Percentiles rank a stretch among this genome's conserved stretches.
phyloP scores from a whole-genome alignment of 2,888 invertebrate species.

The Himalopsyche anomala region DNA sequence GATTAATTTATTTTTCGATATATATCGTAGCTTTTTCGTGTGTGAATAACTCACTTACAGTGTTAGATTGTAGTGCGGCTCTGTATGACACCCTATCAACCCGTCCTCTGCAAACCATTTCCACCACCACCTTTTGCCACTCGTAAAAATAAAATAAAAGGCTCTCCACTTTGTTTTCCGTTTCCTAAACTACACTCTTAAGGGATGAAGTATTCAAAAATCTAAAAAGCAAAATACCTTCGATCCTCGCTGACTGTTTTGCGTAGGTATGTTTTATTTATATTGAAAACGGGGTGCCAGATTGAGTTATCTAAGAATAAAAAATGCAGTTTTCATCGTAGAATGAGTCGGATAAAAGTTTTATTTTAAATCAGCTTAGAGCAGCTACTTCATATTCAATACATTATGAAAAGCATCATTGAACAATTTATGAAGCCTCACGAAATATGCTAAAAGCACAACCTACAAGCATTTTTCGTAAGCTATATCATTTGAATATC shows the following conservation, averaged over 20 bases:
- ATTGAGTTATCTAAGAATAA: slow-evolving; percentile 26
- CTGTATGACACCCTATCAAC: neutral
- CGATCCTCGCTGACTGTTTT: slow-evolving; percentile 1
- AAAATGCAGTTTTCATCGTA: slow-evolving; percentile 14
- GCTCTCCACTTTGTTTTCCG: slow-evolving; percentile 42
- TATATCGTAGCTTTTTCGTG: no score
- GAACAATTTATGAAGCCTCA: no score
- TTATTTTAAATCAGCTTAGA: no score
- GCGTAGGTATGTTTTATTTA: slow-evolving; percentile 38
- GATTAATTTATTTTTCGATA: no score
- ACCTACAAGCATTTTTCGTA: no score
- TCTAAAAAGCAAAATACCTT: slow-evolving; percentile 40
- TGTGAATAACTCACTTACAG: no score
- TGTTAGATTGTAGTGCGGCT: neutral
- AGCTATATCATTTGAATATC: no score
- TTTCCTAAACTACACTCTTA: slow-evolving; percentile 40
- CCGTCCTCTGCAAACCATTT: neutral
- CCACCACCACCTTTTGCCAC: slow-evolving; percentile 3
- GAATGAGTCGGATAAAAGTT: neutral
- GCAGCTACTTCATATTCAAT: no score
- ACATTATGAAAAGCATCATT: no score
- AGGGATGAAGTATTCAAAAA: slow-evolving; percentile 39
- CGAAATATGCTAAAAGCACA: no score
- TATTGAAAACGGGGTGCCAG: slow-evolving; percentile 18
- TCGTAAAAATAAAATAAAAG: slow-evolving; percentile 43